Conservation (phyloP, 2,113 vertebrate genomes). For the Macquaria australasica region DNA sequence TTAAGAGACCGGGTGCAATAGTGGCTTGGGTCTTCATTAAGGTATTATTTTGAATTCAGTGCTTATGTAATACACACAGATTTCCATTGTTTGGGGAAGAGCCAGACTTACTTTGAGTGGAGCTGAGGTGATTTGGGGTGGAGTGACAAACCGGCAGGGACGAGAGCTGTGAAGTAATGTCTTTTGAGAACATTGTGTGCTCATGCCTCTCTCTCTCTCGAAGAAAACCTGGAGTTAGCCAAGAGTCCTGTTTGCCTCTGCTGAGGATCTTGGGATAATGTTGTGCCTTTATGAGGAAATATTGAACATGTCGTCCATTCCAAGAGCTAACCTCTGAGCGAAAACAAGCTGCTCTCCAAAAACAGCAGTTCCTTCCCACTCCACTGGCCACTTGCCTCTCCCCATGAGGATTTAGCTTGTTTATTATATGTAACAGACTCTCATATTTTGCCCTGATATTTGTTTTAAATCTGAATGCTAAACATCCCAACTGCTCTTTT, state of each 20-base stretch:
- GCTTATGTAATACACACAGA: conserved; percentile 14
- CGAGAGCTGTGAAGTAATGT: conserved; percentile 75
- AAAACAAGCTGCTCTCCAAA: conserved; percentile 77
- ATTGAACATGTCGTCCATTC: conserved; percentile 72
- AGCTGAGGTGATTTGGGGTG: conserved; percentile 46
- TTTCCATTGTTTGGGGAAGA: conserved; percentile 48
- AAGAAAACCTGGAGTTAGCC: conserved; percentile 44
- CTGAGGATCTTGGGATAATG: conserved; percentile 64
- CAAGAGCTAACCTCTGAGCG: conserved; percentile 64
- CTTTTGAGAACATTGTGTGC: conserved; percentile 81
- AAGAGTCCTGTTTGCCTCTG: conserved; percentile 64
- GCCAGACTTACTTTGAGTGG: conserved; percentile 26
- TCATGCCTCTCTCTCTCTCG: conserved; percentile 55
- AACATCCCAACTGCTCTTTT: conserved; percentile 43
- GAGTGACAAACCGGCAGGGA: conserved; percentile 26
- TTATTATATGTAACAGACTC: conserved; percentile 53
- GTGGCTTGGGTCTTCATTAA: neutral
- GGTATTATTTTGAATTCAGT: conserved; percentile 22
- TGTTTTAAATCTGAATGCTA: conserved; percentile 51
- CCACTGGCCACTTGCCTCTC: conserved; percentile 60
- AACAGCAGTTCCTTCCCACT: conserved; percentile 72
- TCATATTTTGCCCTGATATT: conserved; percentile 54
- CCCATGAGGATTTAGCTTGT: conserved; percentile 59
- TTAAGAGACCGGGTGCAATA: neutral
- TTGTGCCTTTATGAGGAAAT: conserved; percentile 75